Evolutionary conservation across 2,888 invertebrate species (phyloP), one percentile per base, ranked within the genome.

Genomic region (Tortrix viridana): DNA sequence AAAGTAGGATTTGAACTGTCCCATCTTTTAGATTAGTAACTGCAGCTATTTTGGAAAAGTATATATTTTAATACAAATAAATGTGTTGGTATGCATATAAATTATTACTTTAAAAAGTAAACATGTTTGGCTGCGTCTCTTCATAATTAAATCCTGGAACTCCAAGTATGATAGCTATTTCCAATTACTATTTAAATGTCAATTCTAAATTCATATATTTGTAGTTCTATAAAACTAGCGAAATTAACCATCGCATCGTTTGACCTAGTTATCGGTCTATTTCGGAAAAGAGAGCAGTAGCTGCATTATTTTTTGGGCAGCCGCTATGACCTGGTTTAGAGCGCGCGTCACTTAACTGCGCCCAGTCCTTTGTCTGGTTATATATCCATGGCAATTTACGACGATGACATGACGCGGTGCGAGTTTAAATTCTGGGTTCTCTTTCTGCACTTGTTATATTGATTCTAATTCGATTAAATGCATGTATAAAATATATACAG

Each of bases 281-380:
- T 91, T 90, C 78, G 71, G 85, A 86, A 84, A 84, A 79, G 84
- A 86, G 84, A 79, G 76, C 83, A 75, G 74, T 80, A 76, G 85
- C 85, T 90, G 90, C 90, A 91, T 87, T 85, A 85, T 84, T 84
- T 86, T 88, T 83, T 84, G 78, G 81, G 80, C 76, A 81, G 84
- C 81, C 77, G 80, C 78, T 69, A 71, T 86, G 87, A 88, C 89
- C 89, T 71, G 76, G 76, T 80, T 89, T 65, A 54, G 20, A 16
- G 20, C 52, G 65, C 64, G 67, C 58, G 66, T 76, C 57, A 59
- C 54, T 20, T 9, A 20, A 55, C 53, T 48, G 48, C 59, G 61
- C 48, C 23, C 18, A 22, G 22, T 65, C 74, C 71, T 71, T 71
- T 71, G 70, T 73, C 67, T 57, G 14, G 41, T 14, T 16, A 16